These are phyloP conservation scores for Sphenodon punctatus DNA, from an alignment of 2,797 vertebrate species.

Conservation along the genomic window DNA sequence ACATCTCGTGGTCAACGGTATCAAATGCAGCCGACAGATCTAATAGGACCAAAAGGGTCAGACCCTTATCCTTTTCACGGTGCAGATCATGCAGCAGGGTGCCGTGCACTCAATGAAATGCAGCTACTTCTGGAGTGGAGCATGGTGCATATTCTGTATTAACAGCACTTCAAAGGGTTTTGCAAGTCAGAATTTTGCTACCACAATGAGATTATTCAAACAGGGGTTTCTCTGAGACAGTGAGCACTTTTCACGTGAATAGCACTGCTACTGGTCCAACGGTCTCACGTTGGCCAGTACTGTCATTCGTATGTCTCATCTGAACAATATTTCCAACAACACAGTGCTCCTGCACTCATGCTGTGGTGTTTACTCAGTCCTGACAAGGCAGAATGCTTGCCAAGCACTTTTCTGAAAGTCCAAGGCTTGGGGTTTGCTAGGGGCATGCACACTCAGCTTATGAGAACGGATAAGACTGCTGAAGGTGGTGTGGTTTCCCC, in stretches of 20 bases:
- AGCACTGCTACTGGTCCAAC: not conserved
- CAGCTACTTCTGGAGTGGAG: conserved; percentile 4
- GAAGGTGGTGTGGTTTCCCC: not conserved
- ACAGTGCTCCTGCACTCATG: not conserved
- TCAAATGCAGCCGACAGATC: too few species aligned
- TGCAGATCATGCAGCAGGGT: too few species aligned
- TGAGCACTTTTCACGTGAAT: not conserved
- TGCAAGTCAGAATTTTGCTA: not conserved
- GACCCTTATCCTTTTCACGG: too few species aligned
- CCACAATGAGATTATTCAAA: not conserved
- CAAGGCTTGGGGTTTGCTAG: not conserved
- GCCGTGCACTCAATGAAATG: not conserved
- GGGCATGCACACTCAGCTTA: not conserved
- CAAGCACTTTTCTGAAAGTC: not conserved
- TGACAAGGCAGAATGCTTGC: not conserved
- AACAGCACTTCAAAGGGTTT: not conserved
- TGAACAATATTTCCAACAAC: not conserved
- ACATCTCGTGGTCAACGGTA: too few species aligned
- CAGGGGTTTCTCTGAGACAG: not conserved
- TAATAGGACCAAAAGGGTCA: too few species aligned
- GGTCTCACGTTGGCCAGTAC: not conserved
- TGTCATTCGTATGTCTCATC: not conserved
- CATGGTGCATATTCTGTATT: not conserved
- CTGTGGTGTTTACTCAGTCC: not conserved
- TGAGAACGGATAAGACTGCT: not conserved